Evolutionary conservation across 2,888 invertebrate species (phyloP).

Genomic region (Troides helena): DNA sequence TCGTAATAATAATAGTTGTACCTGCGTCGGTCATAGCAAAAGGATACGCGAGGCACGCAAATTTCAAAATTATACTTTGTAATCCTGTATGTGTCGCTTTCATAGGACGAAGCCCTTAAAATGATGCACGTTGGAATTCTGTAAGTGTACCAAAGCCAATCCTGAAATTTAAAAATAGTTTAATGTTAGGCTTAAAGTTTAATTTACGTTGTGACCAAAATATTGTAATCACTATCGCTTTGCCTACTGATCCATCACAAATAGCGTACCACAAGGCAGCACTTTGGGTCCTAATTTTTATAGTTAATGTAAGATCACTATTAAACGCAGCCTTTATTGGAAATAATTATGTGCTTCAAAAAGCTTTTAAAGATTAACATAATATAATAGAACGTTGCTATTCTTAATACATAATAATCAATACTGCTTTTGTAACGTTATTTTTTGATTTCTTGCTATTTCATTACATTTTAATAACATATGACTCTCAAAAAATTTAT

Average conservation of each 20-base stretch:
- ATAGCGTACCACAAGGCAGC: not conserved
- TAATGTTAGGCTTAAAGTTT: not conserved
- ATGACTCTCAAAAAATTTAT: no score
- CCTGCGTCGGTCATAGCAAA: conserved; percentile 45
- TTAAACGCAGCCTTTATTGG: no score
- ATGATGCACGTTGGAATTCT: conserved; percentile 61
- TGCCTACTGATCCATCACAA: not conserved
- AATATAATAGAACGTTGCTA: no score
- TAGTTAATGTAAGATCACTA: no score
- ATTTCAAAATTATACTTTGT: conserved; percentile 56
- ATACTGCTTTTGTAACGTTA: no score
- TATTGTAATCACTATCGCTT: not conserved
- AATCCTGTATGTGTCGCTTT: conserved; percentile 44
- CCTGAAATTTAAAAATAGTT: conserved; percentile 44
- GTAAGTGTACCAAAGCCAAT: conserved; percentile 47
- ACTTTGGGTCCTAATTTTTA: no score
- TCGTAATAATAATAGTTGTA: conserved; percentile 54
- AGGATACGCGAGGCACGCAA: conserved; percentile 55
- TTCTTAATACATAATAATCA: no score
- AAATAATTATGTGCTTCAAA: no score
- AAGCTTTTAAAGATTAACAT: no score
- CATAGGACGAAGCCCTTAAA: conserved; percentile 44
- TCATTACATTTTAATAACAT: no score
- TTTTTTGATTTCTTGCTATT: no score
- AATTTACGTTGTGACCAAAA: not conserved